These are phyloP conservation scores for Lepidurus arcticus DNA, from an alignment of 1,140 invertebrate genomes.

Conservation along the genomic window DNA sequence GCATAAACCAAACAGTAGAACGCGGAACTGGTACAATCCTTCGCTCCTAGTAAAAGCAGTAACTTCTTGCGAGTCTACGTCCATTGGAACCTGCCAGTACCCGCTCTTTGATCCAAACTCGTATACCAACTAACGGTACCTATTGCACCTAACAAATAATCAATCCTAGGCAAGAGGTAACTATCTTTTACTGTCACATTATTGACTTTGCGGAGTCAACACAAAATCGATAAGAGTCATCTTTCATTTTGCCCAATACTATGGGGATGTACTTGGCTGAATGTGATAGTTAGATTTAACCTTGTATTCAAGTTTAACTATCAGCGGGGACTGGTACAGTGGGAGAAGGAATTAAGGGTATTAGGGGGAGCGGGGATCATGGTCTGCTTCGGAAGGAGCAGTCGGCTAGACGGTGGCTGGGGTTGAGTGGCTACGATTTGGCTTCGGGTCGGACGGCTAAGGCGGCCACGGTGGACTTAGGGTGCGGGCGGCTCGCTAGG, in stretches of 20 bases:
- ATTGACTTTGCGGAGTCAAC: constrained; percentile 46
- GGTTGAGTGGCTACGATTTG: too few species aligned
- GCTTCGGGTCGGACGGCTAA: too few species aligned
- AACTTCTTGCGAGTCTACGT: constrained; percentile 43
- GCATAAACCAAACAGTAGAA: neutral
- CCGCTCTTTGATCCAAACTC: constrained; percentile 45
- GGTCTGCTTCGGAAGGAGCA: too few species aligned
- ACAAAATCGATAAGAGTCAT: constrained; percentile 44
- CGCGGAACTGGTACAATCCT: constrained; percentile 34
- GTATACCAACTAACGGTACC: constrained; percentile 41
- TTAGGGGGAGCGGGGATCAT: too few species aligned
- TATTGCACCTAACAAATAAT: constrained; percentile 43
- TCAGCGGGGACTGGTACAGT: too few species aligned
- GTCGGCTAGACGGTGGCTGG: too few species aligned
- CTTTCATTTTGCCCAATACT: constrained; percentile 43
- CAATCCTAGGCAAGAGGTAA: constrained; percentile 48
- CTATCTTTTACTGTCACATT: constrained; percentile 40
- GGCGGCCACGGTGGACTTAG: too few species aligned
- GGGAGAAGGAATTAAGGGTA: too few species aligned
- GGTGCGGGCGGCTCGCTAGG: too few species aligned
- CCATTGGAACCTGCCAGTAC: constrained; percentile 47
- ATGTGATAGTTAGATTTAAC: too few species aligned
- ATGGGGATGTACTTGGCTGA: constrained; percentile 35
- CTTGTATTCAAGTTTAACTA: too few species aligned
- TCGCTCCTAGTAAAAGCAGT: constrained; percentile 47